Percentiles rank a stretch among this genome's conserved stretches.
Conservation (phyloP, 2,113 vertebrate species). For the Periophthalmus modestus region DNA sequence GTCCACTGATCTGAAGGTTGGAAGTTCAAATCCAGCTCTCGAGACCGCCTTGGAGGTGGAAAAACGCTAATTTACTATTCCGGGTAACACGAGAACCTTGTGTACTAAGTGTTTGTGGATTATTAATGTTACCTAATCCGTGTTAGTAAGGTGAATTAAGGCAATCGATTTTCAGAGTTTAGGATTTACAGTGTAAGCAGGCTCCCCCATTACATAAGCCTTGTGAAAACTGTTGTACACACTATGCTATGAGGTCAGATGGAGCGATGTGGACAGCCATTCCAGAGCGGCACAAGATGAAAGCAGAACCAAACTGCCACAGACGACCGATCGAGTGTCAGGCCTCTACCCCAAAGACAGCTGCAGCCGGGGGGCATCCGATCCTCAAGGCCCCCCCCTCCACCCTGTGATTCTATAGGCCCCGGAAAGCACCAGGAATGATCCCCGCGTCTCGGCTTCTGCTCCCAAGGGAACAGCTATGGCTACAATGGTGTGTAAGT, state of each 20-base stretch:
- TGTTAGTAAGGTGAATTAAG: no score
- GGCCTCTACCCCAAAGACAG: constrained; percentile 1
- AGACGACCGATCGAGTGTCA: background rate
- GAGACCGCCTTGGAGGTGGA: no score
- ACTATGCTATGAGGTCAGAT: background rate
- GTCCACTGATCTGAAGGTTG: no score
- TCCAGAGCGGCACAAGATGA: background rate
- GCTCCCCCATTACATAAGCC: background rate
- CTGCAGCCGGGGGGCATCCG: constrained; percentile 4
- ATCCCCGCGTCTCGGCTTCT: constrained; percentile 1
- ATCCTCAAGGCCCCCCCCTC: background rate
- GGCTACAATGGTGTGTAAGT: background rate
- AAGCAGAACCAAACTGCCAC: background rate
- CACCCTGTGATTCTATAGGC: background rate
- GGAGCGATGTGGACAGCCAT: background rate
- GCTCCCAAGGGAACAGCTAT: background rate
- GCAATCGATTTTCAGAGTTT: no score
- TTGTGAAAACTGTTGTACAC: background rate
- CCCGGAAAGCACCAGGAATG: constrained; percentile 5
- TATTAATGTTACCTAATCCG: no score
- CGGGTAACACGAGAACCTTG: no score
- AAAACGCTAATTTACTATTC: no score
- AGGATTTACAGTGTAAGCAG: no score
- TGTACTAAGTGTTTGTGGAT: no score
- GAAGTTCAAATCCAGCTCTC: no score